phyloP scores from a whole-genome alignment of 2,888 invertebrate genomes.

The Drosophila suboccidentalis region DNA sequence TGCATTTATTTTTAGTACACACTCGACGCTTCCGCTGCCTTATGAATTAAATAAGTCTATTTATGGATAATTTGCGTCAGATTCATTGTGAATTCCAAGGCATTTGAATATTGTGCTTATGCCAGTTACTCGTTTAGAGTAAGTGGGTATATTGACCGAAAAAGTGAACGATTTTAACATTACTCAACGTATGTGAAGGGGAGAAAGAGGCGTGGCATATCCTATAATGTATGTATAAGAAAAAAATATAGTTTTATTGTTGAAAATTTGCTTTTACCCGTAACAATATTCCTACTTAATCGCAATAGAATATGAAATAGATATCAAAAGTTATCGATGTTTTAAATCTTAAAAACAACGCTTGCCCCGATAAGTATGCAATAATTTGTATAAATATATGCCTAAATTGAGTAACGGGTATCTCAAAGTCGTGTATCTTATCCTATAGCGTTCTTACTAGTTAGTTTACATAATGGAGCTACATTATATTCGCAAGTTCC shows the following conservation, averaged over 20 bases:
- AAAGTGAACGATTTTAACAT: no score
- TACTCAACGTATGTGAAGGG: no score
- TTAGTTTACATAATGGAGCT: conserved; percentile 31
- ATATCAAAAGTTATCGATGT: neutral
- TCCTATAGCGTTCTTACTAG: neutral
- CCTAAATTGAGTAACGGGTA: neutral
- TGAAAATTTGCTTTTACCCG: neutral
- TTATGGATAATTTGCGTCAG: conserved; percentile 3
- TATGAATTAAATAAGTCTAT: conserved; percentile 3
- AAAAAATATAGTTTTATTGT: neutral
- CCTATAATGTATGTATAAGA: no score
- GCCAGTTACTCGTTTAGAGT: no score
- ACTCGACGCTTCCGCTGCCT: neutral
- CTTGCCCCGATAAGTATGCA: no score
- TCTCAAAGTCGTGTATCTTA: neutral
- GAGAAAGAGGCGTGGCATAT: no score
- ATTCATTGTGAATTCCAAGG: conserved; percentile 24
- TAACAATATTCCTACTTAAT: no score
- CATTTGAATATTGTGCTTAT: conserved; percentile 12
- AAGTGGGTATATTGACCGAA: no score
- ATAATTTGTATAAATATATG: no score
- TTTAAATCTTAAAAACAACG: neutral
- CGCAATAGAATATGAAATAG: neutral
- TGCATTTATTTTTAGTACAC: neutral
- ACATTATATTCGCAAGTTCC: neutral